These are phyloP conservation scores for Folsomia manolachei DNA, from an alignment of 2,888 invertebrate species.

Conservation along the genomic window DNA sequence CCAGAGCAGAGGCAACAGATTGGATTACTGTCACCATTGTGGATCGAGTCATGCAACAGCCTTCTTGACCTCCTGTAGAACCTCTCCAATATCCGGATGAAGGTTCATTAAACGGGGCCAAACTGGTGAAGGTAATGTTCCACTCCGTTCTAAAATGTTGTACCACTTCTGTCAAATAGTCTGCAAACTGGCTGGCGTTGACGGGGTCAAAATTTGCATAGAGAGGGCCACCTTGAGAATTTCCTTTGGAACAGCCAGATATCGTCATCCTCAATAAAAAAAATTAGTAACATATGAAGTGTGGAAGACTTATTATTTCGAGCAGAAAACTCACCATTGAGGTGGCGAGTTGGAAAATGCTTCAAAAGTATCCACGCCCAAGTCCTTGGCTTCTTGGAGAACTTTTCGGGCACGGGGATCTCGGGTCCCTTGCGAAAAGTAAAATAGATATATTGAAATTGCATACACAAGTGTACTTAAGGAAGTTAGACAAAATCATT, in stretches of 20 bases:
- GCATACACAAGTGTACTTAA: not conserved
- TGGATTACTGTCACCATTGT: slow-evolving; percentile 42
- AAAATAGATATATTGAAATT: not conserved
- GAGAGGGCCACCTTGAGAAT: slow-evolving; percentile 33
- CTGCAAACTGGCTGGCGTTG: slow-evolving; percentile 40
- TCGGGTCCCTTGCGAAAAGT: slow-evolving; percentile 32
- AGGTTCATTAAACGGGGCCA: slow-evolving; percentile 49
- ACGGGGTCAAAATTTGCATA: slow-evolving; percentile 43
- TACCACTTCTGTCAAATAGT: slow-evolving; percentile 45
- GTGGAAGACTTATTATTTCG: no score
- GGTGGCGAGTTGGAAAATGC: slow-evolving; percentile 49
- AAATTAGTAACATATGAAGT: not conserved
- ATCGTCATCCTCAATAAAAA: slow-evolving; percentile 39
- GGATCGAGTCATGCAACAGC: slow-evolving; percentile 41
- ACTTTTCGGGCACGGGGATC: slow-evolving; percentile 43
- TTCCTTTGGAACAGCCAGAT: slow-evolving; percentile 47
- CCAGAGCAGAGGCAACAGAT: slow-evolving; percentile 23
- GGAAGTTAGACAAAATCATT: not conserved
- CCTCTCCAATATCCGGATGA: slow-evolving; percentile 44
- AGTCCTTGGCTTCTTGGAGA: slow-evolving; percentile 34
- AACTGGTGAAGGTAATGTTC: slow-evolving; percentile 39
- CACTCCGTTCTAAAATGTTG: slow-evolving; percentile 37
- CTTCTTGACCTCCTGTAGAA: slow-evolving; percentile 33
- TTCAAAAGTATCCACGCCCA: slow-evolving; percentile 47
- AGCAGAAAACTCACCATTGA: slow-evolving; percentile 35